Evolutionary conservation across 1,140 invertebrate species (phyloP), one percentile per base, ranked within the genome.

Genomic region (Idris sp.): DNA sequence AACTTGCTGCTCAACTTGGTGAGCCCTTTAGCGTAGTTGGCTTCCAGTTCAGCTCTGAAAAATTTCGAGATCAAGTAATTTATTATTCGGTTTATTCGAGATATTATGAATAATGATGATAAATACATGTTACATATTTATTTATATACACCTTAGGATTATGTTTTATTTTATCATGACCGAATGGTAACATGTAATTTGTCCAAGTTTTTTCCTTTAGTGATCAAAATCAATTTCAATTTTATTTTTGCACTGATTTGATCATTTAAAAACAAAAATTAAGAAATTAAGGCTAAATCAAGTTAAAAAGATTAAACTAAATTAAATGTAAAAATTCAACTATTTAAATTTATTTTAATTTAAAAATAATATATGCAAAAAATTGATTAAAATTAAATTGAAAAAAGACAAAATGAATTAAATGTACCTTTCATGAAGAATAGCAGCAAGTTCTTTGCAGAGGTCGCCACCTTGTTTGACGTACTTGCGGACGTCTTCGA

Each of bases 401-500:
- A n/a, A n/a, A n/a, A n/a, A n/a, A 10, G 16, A 22, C 7, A 19
- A 22, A 15, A 15, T 38, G 4, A n/a, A 19, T 4, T n/a, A n/a
- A n/a, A 10, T 26, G 10, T 46, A 97, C 96, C 96, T 94, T 89
- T 98, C 96, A 86, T 97, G 94, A 53, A 98, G 87, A 75, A 98
- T 95, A 28, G 91, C 87, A 0, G 95, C 91, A 15, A 98, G 88
- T 80, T 98, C 96, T 82, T 97, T 97, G 87, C 94, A 96, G 81
- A 98, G 97, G 83, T 98, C 96, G 35, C 94, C 94, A 11, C 96
- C 96, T 84, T 97, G 95, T 84, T 97, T 97, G 62, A 98, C 93
- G 82, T 96, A 96, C 69, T 94, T 92, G 56, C 96, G 90, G 16
- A 98, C 89, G 82, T 98, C 96, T 80, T 97, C 96, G 85, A 98